Evolutionary conservation across 2,113 vertebrate species (phyloP).

Genomic region (Cavia aperea): DNA sequence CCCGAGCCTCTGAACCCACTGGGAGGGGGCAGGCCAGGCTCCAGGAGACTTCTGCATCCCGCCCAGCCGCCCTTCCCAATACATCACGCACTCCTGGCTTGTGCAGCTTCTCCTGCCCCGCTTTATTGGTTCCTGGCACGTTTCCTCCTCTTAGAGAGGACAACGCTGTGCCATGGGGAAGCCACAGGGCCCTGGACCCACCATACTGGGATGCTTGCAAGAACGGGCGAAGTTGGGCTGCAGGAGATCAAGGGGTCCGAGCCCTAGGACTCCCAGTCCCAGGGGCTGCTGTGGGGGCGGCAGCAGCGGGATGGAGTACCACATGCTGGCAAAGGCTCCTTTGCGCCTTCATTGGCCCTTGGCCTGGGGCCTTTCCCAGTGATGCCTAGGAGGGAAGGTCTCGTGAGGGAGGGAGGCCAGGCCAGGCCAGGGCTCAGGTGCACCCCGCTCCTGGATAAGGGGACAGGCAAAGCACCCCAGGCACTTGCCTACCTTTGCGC

Average conservation of each 20-base stretch:
- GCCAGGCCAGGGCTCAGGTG: neutral
- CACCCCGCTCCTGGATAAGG: neutral
- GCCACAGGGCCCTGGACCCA: neutral
- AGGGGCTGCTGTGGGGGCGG: conserved; percentile 81
- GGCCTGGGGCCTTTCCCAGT: conserved; percentile 89
- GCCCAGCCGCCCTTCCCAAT: neutral
- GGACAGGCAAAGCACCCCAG: rapidly evolving
- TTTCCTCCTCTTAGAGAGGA: neutral
- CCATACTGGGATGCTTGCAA: too few relatives aligned
- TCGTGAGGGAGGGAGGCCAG: neutral
- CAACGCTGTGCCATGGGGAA: neutral
- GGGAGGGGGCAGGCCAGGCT: neutral
- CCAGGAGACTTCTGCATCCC: rapidly evolving
- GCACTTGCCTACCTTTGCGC: conserved; percentile 84
- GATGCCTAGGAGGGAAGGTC: conserved; percentile 80
- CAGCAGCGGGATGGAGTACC: conserved; percentile 91
- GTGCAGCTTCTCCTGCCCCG: neutral
- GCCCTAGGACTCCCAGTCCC: conserved; percentile 88
- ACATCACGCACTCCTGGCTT: neutral
- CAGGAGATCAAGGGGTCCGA: rapidly evolving
- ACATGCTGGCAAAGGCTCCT: conserved; percentile 90
- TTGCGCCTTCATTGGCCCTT: conserved; percentile 74
- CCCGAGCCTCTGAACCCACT: rapidly evolving
- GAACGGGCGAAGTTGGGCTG: rapidly evolving
- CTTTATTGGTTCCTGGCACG: neutral